Evolutionary conservation across 2,113 vertebrate species (phyloP).

Genomic region (Chionomys nivalis): DNA sequence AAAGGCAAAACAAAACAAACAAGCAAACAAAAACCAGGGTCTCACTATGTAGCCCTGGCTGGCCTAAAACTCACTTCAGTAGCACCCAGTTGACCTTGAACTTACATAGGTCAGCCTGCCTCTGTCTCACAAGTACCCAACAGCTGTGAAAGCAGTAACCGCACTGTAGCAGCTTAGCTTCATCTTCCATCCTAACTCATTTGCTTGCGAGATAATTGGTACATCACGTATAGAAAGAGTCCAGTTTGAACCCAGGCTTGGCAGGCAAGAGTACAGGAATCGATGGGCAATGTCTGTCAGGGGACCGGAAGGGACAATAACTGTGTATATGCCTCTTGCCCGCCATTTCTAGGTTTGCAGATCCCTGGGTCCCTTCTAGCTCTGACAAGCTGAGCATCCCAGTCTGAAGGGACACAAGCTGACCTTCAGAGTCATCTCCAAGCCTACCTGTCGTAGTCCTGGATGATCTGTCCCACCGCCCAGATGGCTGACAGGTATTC

Average conservation of each 20-base stretch:
- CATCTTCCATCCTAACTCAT: neutral
- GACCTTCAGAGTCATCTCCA: neutral
- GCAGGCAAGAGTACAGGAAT: neutral
- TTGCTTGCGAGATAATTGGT: neutral
- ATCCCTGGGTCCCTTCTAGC: neutral
- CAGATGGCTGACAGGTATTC: conserved; percentile 97
- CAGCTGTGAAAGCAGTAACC: neutral
- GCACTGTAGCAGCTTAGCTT: neutral
- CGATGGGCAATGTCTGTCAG: conserved; percentile 21
- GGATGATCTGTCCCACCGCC: conserved; percentile 98
- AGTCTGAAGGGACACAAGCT: neutral
- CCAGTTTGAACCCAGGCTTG: neutral
- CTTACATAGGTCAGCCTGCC: neutral
- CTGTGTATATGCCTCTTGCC: rapidly evolving
- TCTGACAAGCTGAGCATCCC: neutral
- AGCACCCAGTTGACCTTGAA: neutral
- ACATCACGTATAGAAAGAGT: neutral
- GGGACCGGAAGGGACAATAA: neutral
- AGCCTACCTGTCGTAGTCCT: conserved; percentile 98
- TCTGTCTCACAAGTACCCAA: neutral
- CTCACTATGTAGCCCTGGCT: neutral
- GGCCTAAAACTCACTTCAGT: neutral
- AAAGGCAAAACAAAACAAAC: too few relatives aligned
- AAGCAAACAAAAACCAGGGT: neutral
- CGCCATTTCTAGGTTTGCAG: neutral